Percentiles rank a stretch among this genome's conserved stretches.
Conservation (phyloP, 2,113 vertebrate species). For the Sciurus niger region DNA sequence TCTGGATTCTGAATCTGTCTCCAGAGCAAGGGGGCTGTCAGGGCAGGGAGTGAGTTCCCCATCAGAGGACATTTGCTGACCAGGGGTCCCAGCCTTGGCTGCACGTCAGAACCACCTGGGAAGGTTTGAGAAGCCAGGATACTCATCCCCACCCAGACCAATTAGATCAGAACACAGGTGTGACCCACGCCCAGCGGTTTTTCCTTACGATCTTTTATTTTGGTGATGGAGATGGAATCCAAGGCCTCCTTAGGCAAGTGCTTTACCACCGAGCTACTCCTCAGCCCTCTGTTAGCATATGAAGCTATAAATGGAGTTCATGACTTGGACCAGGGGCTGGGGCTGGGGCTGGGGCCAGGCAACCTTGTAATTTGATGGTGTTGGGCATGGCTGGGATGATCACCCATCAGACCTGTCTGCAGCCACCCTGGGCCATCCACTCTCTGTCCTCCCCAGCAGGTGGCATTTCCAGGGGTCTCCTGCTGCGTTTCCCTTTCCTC, state of each 20-base stretch:
- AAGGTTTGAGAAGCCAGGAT: background rate
- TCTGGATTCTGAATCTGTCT: background rate
- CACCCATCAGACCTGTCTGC: background rate
- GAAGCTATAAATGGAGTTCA: background rate
- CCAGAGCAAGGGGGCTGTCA: background rate
- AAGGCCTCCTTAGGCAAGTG: background rate
- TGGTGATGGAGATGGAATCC: background rate
- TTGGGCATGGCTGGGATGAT: rapidly evolving
- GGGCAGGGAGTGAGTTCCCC: background rate
- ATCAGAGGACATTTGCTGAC: background rate
- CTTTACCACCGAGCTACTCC: background rate
- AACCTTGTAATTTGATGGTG: too few species aligned
- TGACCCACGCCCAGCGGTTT: background rate
- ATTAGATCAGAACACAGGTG: too few species aligned
- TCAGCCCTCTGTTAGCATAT: background rate
- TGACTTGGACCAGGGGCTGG: too few species aligned
- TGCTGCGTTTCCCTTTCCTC: too few species aligned
- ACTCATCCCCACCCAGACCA: background rate
- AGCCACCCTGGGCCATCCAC: too few species aligned
- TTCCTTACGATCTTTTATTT: background rate
- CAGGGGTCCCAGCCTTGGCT: background rate
- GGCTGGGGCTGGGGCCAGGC: background rate
- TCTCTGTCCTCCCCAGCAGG: rapidly evolving
- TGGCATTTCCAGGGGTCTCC: background rate
- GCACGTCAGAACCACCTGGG: background rate